Evolutionary conservation across 2,113 vertebrate genomes (phyloP), one percentile per base, ranked within the genome.

Genomic region (Benitochromis conjunctus): DNA sequence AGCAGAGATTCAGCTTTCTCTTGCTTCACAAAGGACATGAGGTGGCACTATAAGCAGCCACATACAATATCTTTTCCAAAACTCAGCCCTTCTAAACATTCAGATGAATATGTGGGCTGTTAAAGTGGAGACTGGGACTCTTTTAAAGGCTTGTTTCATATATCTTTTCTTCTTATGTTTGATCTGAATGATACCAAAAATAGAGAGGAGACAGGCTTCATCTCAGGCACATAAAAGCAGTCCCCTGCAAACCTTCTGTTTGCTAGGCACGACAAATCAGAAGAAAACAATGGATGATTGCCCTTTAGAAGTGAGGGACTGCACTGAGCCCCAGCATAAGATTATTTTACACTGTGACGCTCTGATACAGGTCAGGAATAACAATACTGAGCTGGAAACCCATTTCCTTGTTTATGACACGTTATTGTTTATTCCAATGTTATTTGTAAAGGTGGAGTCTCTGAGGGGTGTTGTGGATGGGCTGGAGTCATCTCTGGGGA

Each of bases 401-500:
- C 19, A 53, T 7, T 53, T 53, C 18, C 48, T 53, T 53, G 16
- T 53, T 53, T 53, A 53, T 19, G 7, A 19, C 48, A n/a, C n/a
- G n/a, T n/a, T n/a, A n/a, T n/a, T n/a, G n/a, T n/a, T n/a, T n/a
- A n/a, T n/a, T n/a, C 24, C 31, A 69, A 9, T 21, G 24, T 8
- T 24, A 29, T 91, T 95, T 89, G 91, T 92, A 16, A 82, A 99
- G 99, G 96, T 99, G 82, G 96, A 94, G 74, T 96, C 97, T 36
- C 95, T 98, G 92, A 96, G 96, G 86, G 86, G 95, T 38, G 91
- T 96, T 0, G 94, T 97, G 79, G 97, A 96, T 53, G 95, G 96
- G 5, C 94, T 99, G 56, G 97, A 99, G 91, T 96, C 97, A 5
- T 93, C 96, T 16, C 89, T 98, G 91, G 96, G 95, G 48, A 95